phyloP scores from a whole-genome alignment of 2,113 vertebrate species.

The Chlorodrepanis virens region DNA sequence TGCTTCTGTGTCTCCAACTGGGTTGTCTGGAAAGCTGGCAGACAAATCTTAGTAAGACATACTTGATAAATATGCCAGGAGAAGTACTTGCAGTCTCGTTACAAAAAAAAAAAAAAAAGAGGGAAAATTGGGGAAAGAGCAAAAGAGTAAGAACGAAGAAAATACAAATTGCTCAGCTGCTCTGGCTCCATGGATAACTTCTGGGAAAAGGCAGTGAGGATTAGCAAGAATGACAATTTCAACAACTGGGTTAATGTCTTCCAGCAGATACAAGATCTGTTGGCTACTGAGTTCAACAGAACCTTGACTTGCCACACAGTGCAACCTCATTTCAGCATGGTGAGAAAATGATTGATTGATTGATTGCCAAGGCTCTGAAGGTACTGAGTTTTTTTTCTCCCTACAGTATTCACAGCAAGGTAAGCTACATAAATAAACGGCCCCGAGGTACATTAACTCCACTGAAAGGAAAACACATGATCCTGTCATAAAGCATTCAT shows the following conservation, averaged over 20 bases:
- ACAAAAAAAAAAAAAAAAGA: neutral
- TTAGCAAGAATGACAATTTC: neutral
- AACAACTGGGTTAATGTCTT: neutral
- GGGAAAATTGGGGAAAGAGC: neutral
- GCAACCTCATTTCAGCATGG: fast-evolving
- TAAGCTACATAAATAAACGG: neutral
- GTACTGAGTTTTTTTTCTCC: neutral
- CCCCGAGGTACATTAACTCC: neutral
- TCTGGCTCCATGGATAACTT: neutral
- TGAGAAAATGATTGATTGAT: neutral
- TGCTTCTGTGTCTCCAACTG: neutral
- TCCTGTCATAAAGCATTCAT: neutral
- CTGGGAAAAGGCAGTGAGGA: neutral
- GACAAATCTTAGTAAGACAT: neutral
- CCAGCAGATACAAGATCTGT: neutral
- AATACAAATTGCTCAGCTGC: neutral
- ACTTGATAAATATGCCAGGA: slow-evolving; percentile 8
- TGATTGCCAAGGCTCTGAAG: neutral
- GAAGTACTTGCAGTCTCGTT: neutral
- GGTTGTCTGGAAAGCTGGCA: slow-evolving; percentile 22
- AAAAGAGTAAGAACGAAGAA: neutral
- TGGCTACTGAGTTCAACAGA: neutral
- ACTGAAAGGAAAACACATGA: neutral
- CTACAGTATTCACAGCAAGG: neutral
- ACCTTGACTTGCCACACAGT: neutral